A percentile compares a stretch with the other conserved stretches of the same genome.
These are phyloP conservation scores for Lycia hirtaria DNA, from an alignment of 2,888 invertebrate genomes.

Conservation along the genomic window DNA sequence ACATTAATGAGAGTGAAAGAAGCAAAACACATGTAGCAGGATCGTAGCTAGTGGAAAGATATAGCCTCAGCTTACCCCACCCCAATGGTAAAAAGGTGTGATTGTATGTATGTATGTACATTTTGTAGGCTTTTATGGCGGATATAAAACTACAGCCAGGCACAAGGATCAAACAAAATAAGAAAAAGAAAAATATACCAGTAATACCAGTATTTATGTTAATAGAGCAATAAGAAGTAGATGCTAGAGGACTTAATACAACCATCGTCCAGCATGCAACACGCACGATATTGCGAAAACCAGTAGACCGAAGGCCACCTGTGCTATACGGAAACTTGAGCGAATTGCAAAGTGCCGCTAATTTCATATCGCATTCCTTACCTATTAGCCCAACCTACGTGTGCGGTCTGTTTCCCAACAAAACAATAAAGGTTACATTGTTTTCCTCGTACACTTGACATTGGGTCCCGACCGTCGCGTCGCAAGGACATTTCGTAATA, in stretches of 20 bases:
- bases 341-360: conserved; percentile 62
- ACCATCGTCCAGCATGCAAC: conserved; percentile 55
- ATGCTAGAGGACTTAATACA: conserved; percentile 47
- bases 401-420: conserved; percentile 42
- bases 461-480: conserved; percentile 52
- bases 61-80: too few relatives aligned
- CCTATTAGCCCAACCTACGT: conserved; percentile 14
- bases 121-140: too few relatives aligned
- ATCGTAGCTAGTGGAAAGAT: too few relatives aligned
- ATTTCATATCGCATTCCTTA: conserved; percentile 45
- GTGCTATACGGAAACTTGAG: conserved; percentile 64
- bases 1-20: too few relatives aligned
- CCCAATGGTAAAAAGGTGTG: too few relatives aligned
- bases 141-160: too few relatives aligned
- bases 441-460: conserved; percentile 77
- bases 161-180: too few relatives aligned
- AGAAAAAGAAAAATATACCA: too few relatives aligned
- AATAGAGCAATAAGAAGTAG: too few relatives aligned
- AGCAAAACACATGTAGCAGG: too few relatives aligned
- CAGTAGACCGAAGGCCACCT: conserved; percentile 58
- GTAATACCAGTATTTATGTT: too few relatives aligned
- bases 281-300: conserved; percentile 61
- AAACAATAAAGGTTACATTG: conserved; percentile 36
- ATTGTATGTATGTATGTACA: too few relatives aligned
- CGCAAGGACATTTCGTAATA: conserved; percentile 61